phyloP scores from a whole-genome alignment of 2,113 vertebrate genomes.

The Ivindomyrus marchei region DNA sequence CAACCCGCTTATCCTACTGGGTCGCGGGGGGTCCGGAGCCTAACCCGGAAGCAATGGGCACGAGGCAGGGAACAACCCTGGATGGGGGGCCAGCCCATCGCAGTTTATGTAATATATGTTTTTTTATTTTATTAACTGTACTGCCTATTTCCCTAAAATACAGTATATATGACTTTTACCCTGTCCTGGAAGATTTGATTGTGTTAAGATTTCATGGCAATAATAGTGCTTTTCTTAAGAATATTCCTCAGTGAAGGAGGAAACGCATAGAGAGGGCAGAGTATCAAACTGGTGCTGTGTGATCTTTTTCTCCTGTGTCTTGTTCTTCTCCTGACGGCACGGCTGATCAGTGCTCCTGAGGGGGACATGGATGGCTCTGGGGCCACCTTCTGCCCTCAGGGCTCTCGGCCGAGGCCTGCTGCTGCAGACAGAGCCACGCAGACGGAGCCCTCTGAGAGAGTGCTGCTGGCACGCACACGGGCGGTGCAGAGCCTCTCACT shows the following conservation, averaged over 20 bases:
- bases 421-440: constrained; percentile 54
- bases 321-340: not conserved
- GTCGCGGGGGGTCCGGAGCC: too few species aligned
- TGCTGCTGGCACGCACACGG: constrained; percentile 24
- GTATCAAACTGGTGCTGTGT: not conserved
- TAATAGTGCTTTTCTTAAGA: not conserved
- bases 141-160: not conserved
- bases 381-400: not conserved
- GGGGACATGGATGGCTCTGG: constrained; percentile 30
- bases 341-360: constrained; percentile 13
- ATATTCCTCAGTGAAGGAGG: not conserved
- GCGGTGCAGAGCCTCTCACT: constrained; percentile 49
- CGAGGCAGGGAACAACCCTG: too few species aligned
- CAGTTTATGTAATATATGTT: not conserved
- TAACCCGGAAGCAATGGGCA: too few species aligned
- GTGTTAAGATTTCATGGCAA: not conserved
- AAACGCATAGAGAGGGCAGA: not conserved
- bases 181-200: not conserved
- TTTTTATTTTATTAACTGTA: not conserved
- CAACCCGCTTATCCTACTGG: too few species aligned
- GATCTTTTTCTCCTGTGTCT: not conserved
- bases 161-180: not conserved
- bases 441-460: constrained; percentile 47
- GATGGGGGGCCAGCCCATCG: too few species aligned
- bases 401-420: constrained; percentile 26